A percentile compares a stretch with the other conserved stretches of the same genome.
Conservation (phyloP, 2,888 invertebrate species). For the Mesochorus sp. region DNA sequence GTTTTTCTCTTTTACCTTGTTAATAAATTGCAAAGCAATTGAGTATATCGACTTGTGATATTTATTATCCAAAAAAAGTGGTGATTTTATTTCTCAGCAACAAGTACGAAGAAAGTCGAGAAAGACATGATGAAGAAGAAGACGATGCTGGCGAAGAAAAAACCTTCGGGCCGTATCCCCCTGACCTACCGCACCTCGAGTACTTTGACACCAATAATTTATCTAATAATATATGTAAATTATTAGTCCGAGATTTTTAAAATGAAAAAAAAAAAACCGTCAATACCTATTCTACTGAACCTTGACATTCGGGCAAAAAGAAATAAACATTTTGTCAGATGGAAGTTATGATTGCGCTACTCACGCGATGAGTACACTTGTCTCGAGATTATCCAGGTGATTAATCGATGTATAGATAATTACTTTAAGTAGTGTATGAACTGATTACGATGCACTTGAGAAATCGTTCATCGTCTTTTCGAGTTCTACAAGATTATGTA, state of each 20-base stretch:
- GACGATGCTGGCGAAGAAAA: neutral
- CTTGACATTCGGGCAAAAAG: neutral
- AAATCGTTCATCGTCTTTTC: neutral
- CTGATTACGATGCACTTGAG: neutral
- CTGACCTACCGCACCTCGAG: conserved; percentile 32
- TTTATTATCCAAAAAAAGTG: neutral
- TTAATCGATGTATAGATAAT: conserved; percentile 20
- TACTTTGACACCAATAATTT: conserved; percentile 23
- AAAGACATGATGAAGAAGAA: neutral
- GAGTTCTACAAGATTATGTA: no score
- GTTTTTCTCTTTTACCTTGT: neutral
- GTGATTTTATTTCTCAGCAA: neutral
- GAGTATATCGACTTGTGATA: neutral
- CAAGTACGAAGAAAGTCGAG: no score
- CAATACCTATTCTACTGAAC: conserved; percentile 13
- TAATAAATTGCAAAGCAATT: conserved; percentile 6
- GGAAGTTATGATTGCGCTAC: neutral
- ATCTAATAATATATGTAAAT: neutral
- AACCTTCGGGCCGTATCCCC: conserved; percentile 8
- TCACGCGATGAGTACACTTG: neutral
- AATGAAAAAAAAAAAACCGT: no score
- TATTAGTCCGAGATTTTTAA: no score
- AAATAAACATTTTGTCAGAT: neutral
- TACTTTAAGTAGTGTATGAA: neutral
- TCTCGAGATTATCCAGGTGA: neutral